Conservation (phyloP, 2,888 invertebrate genomes). For the Hirudinaria manillensis region DNA sequence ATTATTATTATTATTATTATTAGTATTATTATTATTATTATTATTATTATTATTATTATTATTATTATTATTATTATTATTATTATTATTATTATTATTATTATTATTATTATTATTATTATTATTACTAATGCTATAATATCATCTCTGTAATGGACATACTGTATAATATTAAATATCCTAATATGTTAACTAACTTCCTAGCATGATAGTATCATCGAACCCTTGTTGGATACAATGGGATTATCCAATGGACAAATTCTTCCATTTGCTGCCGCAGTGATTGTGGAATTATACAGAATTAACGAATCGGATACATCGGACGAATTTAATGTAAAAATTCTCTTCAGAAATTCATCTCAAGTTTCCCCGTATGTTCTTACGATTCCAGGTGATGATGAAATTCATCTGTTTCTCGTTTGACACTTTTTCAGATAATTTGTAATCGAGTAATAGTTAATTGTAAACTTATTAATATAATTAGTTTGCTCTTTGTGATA, state of each 20-base stretch:
- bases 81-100: constrained; percentile 16
- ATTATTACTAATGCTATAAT: too few species aligned
- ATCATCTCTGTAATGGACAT: too few species aligned
- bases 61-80: constrained; percentile 8
- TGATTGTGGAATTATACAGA: neutral
- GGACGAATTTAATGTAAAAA: neutral
- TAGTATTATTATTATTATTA: constrained; percentile 3
- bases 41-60: constrained; percentile 7
- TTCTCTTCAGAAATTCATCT: neutral
- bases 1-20: constrained; percentile 7
- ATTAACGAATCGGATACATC: neutral
- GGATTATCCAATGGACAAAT: neutral
- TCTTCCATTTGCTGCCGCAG: neutral
- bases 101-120: constrained; percentile 5
- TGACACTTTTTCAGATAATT: neutral
- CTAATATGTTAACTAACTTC: too few species aligned
- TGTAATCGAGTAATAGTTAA: neutral
- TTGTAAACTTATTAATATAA: neutral
- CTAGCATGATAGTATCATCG: neutral
- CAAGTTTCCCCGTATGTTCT: neutral
- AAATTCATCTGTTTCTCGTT: neutral
- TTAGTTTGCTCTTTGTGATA: neutral
- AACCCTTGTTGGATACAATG: neutral
- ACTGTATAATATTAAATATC: too few species aligned
- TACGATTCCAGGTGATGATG: neutral